Percentiles rank a stretch among this genome's conserved stretches.
These are phyloP conservation scores for Cephus nigrinus DNA, from an alignment of 2,888 invertebrate genomes.

Conservation along the genomic window DNA sequence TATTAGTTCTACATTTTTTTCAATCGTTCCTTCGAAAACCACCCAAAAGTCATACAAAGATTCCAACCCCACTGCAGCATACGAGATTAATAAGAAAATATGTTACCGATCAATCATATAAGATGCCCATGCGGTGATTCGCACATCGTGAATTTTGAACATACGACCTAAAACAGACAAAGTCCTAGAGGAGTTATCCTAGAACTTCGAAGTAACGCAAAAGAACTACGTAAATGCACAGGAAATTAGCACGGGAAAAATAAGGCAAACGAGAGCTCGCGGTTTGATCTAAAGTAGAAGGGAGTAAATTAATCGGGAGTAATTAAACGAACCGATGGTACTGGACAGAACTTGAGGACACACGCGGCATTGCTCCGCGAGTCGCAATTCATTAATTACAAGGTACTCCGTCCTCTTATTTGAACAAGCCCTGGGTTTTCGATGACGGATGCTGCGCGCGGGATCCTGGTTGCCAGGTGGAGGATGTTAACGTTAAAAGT, in stretches of 20 bases:
- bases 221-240: not conserved
- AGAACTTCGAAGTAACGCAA: not conserved
- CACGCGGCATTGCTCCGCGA: not conserved
- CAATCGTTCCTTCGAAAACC: not conserved
- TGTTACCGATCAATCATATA: not conserved
- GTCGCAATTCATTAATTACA: constrained; percentile 9
- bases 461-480: constrained; percentile 10
- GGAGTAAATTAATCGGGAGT: not conserved
- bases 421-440: not conserved
- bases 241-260: not conserved
- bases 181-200: not conserved
- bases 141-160: not conserved
- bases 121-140: not conserved
- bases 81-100: not conserved
- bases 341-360: not conserved
- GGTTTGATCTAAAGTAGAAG: not conserved
- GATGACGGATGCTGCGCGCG: constrained; percentile 2
- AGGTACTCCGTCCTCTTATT: not conserved
- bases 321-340: not conserved
- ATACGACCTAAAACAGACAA: not conserved
- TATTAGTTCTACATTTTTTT: not conserved
- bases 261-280: not conserved
- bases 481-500: constrained; percentile 1
- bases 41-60: not conserved
- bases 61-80: not conserved